phyloP scores from a whole-genome alignment of 2,888 invertebrate genomes.

The Nymphalis c-album region DNA sequence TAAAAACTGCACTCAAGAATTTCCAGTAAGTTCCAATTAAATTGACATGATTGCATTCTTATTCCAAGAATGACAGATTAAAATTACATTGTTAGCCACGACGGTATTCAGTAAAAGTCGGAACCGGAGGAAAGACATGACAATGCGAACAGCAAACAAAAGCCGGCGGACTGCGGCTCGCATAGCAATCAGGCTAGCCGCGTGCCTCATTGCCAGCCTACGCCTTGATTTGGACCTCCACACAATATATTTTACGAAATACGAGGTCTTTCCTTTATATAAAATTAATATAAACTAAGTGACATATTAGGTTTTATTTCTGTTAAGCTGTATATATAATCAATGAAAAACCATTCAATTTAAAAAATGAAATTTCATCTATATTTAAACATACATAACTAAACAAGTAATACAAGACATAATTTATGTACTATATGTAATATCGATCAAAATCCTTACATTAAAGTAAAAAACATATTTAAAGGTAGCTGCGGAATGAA shows the following conservation, averaged over 20 bases:
- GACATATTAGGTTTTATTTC: background rate
- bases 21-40: background rate
- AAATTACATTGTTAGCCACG: slow-evolving; percentile 19
- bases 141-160: slow-evolving; percentile 72
- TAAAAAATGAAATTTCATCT: no score
- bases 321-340: no score
- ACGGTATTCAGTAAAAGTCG: slow-evolving; percentile 57
- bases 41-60: background rate
- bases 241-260: slow-evolving; percentile 25
- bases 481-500: no score
- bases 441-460: no score
- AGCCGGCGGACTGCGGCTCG: slow-evolving; percentile 58
- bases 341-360: no score
- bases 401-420: no score
- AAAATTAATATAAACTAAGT: slow-evolving; percentile 4
- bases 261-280: slow-evolving; percentile 23
- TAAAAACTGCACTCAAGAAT: no score
- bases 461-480: no score
- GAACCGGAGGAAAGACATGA: slow-evolving; percentile 59
- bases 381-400: no score
- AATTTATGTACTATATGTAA: no score
- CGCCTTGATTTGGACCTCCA: slow-evolving; percentile 29
- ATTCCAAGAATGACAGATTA: slow-evolving; percentile 12
- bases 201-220: slow-evolving; percentile 49
- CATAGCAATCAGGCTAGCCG: slow-evolving; percentile 68